A percentile compares a stretch with the other conserved stretches of the same genome.
phyloP scores from a whole-genome alignment of 2,113 vertebrate species.

The Lepus timidus region DNA sequence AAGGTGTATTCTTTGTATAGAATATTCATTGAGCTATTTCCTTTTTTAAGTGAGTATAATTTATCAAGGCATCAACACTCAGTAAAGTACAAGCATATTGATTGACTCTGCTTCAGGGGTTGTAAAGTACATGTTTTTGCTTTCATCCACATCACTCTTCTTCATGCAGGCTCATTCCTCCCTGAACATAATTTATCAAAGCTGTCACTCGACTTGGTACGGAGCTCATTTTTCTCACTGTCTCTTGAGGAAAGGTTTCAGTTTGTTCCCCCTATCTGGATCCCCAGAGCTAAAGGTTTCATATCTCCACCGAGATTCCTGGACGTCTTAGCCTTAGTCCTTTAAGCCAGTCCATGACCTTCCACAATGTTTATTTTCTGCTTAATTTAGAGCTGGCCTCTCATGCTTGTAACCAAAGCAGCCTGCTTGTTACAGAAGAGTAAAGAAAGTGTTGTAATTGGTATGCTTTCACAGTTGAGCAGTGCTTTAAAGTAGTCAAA shows the following conservation, averaged over 20 bases:
- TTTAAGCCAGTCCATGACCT: neutral
- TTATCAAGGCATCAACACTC: slow-evolving; percentile 7
- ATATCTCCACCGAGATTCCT: neutral
- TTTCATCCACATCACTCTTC: neutral
- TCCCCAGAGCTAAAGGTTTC: neutral
- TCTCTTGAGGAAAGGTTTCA: neutral
- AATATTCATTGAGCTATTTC: neutral
- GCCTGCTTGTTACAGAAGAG: neutral
- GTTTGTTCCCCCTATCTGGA: neutral
- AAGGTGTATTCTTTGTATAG: neutral
- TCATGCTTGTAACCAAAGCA: slow-evolving; percentile 4
- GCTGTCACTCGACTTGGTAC: neutral
- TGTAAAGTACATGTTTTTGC: neutral
- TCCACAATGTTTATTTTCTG: slow-evolving; percentile 26
- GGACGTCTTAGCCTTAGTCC: neutral
- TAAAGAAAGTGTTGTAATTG: neutral
- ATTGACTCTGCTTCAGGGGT: neutral
- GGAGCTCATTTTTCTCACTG: slow-evolving; percentile 4
- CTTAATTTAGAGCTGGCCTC: slow-evolving; percentile 38
- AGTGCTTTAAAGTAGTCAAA: slow-evolving; percentile 27
- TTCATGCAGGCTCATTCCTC: neutral
- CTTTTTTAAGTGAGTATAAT: slow-evolving; percentile 38
- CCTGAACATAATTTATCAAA: slow-evolving; percentile 24
- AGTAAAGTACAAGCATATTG: neutral
- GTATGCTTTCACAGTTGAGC: neutral